phyloP scores from a whole-genome alignment of 2,797 vertebrate species.

The Lithobates sylvaticus region DNA sequence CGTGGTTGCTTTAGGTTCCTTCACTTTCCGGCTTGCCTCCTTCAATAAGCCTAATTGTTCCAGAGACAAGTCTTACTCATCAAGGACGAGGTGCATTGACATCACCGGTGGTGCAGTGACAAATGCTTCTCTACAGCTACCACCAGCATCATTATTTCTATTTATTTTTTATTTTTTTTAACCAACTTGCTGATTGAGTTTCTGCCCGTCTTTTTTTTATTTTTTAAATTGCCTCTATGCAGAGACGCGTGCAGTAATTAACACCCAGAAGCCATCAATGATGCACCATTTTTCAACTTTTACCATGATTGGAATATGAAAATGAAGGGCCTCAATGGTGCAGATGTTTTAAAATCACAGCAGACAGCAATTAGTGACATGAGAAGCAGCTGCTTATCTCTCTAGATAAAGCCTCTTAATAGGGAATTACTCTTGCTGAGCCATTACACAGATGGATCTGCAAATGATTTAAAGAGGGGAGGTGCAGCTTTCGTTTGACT shows the following conservation, averaged over 20 bases:
- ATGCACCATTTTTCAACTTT: slow-evolving; percentile 81
- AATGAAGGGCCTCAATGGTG: slow-evolving; percentile 81
- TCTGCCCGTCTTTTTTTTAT: slow-evolving; percentile 77
- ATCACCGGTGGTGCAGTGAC: not conserved
- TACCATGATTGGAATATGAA: slow-evolving; percentile 85
- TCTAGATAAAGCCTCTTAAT: slow-evolving; percentile 84
- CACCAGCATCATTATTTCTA: slow-evolving; percentile 72
- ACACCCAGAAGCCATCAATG: slow-evolving; percentile 81
- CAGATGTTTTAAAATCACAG: slow-evolving; percentile 87
- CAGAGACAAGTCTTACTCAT: not conserved
- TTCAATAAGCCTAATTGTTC: too few species aligned
- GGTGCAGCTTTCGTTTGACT: slow-evolving; percentile 14
- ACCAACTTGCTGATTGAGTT: slow-evolving; percentile 82
- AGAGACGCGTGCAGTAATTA: slow-evolving; percentile 82
- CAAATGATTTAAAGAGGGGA: slow-evolving; percentile 77
- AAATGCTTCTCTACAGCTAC: not conserved
- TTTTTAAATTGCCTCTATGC: slow-evolving; percentile 81
- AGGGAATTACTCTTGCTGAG: slow-evolving; percentile 81
- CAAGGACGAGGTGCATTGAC: not conserved
- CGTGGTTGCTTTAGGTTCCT: too few species aligned
- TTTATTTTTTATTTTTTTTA: slow-evolving; percentile 74
- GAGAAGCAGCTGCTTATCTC: slow-evolving; percentile 86
- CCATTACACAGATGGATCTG: slow-evolving; percentile 81
- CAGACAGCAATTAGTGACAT: slow-evolving; percentile 85
- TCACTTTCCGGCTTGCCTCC: too few species aligned